Evolutionary conservation across 1,140 invertebrate genomes (phyloP).

Genomic region (Fopius arisanus): DNA sequence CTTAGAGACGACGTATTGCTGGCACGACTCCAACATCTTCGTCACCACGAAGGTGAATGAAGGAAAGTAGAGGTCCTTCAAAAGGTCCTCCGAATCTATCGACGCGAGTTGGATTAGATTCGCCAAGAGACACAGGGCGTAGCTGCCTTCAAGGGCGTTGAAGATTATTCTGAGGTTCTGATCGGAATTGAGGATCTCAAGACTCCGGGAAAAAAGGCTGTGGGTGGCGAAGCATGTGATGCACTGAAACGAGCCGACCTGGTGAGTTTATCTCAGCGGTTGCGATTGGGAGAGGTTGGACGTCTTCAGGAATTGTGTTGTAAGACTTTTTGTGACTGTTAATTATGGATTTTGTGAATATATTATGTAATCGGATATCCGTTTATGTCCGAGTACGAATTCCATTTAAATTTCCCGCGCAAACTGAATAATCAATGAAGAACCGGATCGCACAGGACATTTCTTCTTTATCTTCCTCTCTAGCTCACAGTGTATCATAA

Average conservation of each 20-base stretch:
- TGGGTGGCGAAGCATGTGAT: constrained; percentile 71
- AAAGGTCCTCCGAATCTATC: constrained; percentile 72
- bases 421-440: no score
- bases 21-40: constrained; percentile 82
- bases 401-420: no score
- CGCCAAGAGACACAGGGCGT: constrained; percentile 85
- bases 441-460: no score
- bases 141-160: constrained; percentile 87
- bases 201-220: constrained; percentile 75
- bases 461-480: no score
- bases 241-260: constrained; percentile 66
- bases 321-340: no score
- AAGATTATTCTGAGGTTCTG: constrained; percentile 87
- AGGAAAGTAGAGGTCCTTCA: constrained; percentile 71
- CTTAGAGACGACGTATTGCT: constrained; percentile 85
- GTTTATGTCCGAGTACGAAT: no score
- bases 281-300: no score
- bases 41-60: constrained; percentile 80
- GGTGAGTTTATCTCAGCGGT: background rate
- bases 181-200: constrained; percentile 80
- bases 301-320: no score
- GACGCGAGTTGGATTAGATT: constrained; percentile 80
- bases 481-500: no score
- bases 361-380: no score
- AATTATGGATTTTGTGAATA: no score